Conservation (phyloP, 35 echinoderm and acorn worm species). For the Holothuria glaberrima region DNA sequence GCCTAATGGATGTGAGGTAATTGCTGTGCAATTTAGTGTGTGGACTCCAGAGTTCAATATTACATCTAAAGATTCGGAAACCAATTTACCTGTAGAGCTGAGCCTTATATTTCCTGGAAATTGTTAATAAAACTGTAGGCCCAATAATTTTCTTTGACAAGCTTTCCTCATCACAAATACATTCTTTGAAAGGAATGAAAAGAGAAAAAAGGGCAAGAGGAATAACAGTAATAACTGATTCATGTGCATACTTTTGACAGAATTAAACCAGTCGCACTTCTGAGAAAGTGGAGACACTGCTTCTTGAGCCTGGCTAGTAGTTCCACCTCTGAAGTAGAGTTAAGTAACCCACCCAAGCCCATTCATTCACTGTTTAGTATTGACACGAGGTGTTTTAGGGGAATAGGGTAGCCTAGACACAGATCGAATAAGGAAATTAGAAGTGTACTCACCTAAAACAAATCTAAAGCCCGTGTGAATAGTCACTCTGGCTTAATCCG, state of each 20-base stretch:
- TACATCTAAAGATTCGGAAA: neutral
- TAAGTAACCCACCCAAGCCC: too few relatives aligned
- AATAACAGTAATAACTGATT: neutral
- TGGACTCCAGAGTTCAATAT: slow-evolving; percentile 7
- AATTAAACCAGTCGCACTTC: neutral
- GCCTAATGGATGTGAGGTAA: neutral
- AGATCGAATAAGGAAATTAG: too few relatives aligned
- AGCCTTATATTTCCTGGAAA: neutral
- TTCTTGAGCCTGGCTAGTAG: neutral
- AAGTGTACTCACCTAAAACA: too few relatives aligned
- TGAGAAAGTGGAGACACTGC: neutral
- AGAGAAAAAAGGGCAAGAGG: neutral
- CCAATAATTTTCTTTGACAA: neutral
- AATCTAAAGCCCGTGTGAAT: too few relatives aligned
- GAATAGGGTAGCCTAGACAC: neutral
- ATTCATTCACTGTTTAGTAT: neutral
- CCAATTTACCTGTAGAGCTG: neutral
- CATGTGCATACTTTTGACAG: neutral
- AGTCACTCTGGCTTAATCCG: neutral
- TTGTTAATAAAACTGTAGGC: slow-evolving; percentile 3
- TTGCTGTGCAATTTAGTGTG: neutral
- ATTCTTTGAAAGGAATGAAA: neutral
- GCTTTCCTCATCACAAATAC: neutral
- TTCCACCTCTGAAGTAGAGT: too few relatives aligned
- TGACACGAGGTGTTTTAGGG: neutral